A percentile compares a stretch with the other conserved stretches of the same genome.
Conservation (phyloP, 2,113 vertebrate species). For the Sphaerodactylus townsendi region DNA sequence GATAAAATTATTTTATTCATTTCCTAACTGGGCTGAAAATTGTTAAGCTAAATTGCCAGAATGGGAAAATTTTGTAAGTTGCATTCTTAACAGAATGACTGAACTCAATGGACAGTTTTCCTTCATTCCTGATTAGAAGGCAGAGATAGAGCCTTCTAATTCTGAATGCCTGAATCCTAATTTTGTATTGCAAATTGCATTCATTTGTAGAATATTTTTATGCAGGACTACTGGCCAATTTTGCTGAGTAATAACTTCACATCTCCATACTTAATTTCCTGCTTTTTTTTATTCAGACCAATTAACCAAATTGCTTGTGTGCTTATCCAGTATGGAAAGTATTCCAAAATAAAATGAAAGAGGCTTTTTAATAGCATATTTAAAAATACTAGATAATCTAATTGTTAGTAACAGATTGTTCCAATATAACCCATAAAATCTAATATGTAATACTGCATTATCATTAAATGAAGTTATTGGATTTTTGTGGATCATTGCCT, state of each 20-base stretch:
- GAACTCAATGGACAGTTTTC: background rate
- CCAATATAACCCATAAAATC: slow-evolving; percentile 25
- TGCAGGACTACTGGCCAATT: background rate
- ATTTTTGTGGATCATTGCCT: slow-evolving; percentile 44
- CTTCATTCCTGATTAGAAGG: background rate
- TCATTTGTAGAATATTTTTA: background rate
- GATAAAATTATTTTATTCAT: background rate
- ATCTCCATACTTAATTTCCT: background rate
- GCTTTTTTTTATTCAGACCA: slow-evolving; percentile 1
- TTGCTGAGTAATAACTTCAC: background rate
- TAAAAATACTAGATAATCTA: slow-evolving; percentile 28
- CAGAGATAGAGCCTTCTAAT: background rate
- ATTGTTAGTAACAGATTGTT: slow-evolving; percentile 30
- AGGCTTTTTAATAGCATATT: slow-evolving; percentile 12
- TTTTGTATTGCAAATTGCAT: background rate
- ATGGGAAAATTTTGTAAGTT: background rate
- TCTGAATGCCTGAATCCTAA: background rate
- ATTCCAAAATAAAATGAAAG: slow-evolving; percentile 14
- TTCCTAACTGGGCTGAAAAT: background rate
- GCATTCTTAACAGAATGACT: background rate
- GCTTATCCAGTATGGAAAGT: background rate
- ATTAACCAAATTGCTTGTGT: background rate
- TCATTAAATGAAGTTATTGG: background rate
- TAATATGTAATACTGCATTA: slow-evolving; percentile 25
- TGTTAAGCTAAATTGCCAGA: slow-evolving; percentile 15